These are phyloP conservation scores for Pheosia tremula DNA, from an alignment of 2,888 invertebrate species.

Conservation along the genomic window DNA sequence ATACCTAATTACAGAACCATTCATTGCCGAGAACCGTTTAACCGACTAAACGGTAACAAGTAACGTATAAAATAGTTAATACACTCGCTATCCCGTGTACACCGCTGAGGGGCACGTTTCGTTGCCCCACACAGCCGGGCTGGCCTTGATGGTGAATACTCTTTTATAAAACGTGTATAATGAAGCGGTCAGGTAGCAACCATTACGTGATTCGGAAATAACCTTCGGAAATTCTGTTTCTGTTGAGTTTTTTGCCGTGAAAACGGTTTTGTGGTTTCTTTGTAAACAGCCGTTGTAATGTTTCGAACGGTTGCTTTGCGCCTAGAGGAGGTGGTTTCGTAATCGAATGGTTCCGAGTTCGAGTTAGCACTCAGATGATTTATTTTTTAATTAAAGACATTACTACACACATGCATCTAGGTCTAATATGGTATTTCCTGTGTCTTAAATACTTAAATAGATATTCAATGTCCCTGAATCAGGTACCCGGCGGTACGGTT, in stretches of 20 bases:
- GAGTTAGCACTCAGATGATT: too few species aligned
- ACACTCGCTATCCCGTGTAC: conserved; percentile 42
- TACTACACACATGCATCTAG: too few species aligned
- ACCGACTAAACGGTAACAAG: conserved; percentile 7
- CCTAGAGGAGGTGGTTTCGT: too few species aligned
- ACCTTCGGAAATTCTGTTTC: conserved; percentile 23
- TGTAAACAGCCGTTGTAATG: not conserved
- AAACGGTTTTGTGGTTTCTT: not conserved
- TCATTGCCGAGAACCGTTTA: not conserved
- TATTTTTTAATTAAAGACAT: too few species aligned
- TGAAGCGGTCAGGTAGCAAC: conserved; percentile 56
- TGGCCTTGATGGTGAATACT: conserved; percentile 44
- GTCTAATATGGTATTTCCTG: too few species aligned
- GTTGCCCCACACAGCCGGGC: conserved; percentile 35
- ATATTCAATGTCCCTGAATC: too few species aligned
- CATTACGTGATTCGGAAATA: conserved; percentile 49
- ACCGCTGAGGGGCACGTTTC: conserved; percentile 31
- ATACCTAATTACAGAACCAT: too few species aligned
- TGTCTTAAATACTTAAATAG: too few species aligned
- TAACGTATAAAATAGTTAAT: conserved; percentile 24
- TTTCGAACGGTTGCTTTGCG: too few species aligned
- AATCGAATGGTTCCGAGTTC: too few species aligned
- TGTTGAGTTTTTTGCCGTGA: conserved; percentile 14
- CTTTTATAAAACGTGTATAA: conserved; percentile 41
- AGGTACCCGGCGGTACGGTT: too few species aligned